Evolutionary conservation across 2,888 invertebrate genomes (phyloP), one percentile per base, ranked within the genome.

Genomic region (Allophyes oxyacanthae): DNA sequence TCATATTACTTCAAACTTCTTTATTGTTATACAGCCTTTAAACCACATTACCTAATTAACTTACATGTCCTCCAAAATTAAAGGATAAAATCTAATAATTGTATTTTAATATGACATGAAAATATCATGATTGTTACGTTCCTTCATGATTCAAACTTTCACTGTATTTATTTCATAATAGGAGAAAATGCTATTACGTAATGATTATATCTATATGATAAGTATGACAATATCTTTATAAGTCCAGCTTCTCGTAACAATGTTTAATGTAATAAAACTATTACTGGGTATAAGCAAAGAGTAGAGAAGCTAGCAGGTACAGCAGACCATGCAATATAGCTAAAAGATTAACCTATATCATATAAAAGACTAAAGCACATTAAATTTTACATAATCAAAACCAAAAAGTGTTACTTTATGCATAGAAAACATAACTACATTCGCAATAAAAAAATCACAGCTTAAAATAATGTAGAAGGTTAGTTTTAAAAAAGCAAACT

Each of bases 311-410:
- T 40, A 33, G 57, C 37, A 57, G 37, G 14, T 41, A 45, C 44
- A 45, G 6, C 10, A 45, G 30, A 11, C 37, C 48, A 55, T 28
- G 33, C 26, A 44, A 48, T 36, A 37, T 46, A 34, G n/a, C 44
- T 64, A 48, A 43, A 40, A 57, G 25, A 69, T 57, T 52, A 45
- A 57, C 30, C 45, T 15, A 28, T 45, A 30, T 56, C 14, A 49
- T 41, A 14, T 6, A 36, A 14, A 38, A 55, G 0, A 48, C 25
- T 42, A 7, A 52, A 45, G 25, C 15, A 15, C 4, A 2, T 32
- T 13, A 10, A 5, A 30, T 20, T 41, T 28, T 40, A 38, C 8
- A 40, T 38, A 48, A 30, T 30, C 2, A 11, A 49, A 55, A 36
- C 15, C 11, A 44, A 45, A 32, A 11, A 26, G 9, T 9, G 25